Percentiles rank a stretch among this genome's conserved stretches.
Evolutionary conservation across 2,113 vertebrate genomes (phyloP).

Genomic region (Gracilinanus agilis): DNA sequence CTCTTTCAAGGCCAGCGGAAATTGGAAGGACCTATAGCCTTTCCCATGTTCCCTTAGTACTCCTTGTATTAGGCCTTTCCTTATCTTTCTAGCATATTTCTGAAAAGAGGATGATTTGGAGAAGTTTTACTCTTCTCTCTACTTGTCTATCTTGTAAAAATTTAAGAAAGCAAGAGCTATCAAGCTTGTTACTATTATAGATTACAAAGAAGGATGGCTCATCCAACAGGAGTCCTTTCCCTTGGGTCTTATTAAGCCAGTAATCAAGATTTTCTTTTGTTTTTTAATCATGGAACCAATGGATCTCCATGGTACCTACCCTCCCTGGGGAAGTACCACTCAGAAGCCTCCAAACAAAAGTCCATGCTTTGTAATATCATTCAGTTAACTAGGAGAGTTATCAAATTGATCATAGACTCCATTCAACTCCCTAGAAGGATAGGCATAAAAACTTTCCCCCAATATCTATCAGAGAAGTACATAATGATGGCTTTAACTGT

Average conservation of each 20-base stretch:
- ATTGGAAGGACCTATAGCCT: not conserved
- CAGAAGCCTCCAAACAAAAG: not conserved
- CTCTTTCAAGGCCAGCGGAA: not conserved
- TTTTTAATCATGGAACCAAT: not conserved
- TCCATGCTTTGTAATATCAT: not conserved
- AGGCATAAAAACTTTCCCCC: not conserved
- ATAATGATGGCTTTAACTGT: not conserved
- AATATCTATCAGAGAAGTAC: not conserved
- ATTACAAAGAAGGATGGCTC: not conserved
- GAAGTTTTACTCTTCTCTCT: not conserved
- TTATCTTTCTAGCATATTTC: not conserved
- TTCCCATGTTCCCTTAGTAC: not conserved
- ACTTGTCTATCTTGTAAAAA: not conserved
- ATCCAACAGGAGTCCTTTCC: not conserved
- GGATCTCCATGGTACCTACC: not conserved
- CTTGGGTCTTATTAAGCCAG: not conserved
- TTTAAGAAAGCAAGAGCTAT: not conserved
- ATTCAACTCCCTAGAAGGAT: not conserved
- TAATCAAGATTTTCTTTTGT: not conserved
- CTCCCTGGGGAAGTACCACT: not conserved
- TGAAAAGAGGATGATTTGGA: not conserved
- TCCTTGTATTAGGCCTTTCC: not conserved
- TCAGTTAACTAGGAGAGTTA: not conserved
- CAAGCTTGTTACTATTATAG: not conserved
- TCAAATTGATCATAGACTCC: not conserved